Conservation (phyloP, 1,140 invertebrate species). For the Anthonomus grandis region DNA sequence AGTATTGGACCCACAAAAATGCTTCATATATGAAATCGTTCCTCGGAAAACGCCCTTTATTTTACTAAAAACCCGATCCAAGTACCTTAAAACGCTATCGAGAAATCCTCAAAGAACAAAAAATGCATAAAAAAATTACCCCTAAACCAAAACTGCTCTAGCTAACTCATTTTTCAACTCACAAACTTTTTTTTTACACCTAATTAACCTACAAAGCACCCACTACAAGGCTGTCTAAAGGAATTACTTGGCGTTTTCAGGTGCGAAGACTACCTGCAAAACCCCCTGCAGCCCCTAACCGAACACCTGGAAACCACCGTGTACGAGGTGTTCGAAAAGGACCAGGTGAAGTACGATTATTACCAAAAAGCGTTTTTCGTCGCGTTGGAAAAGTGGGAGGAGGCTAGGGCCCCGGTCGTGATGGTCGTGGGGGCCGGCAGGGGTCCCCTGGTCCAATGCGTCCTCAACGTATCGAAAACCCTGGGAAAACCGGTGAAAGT, state of each 20-base stretch:
- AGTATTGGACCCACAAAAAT: too few species aligned
- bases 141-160: too few species aligned
- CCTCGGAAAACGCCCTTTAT: too few species aligned
- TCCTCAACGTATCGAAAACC: constrained; percentile 71
- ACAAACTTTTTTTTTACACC: too few species aligned
- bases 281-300: constrained; percentile 86
- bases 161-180: too few species aligned
- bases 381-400: constrained; percentile 61
- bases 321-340: constrained; percentile 98
- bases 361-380: constrained; percentile 83
- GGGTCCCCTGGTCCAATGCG: constrained; percentile 86
- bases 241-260: constrained; percentile 51
- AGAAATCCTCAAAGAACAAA: too few species aligned
- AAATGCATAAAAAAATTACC: too few species aligned
- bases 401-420: constrained; percentile 56
- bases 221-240: neutral
- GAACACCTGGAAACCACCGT: constrained; percentile 95
- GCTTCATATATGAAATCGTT: too few species aligned
- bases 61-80: too few species aligned
- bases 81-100: too few species aligned
- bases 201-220: too few species aligned
- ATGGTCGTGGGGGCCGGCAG: constrained; percentile 95
- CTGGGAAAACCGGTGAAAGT: constrained; percentile 59
- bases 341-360: constrained; percentile 92
- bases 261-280: constrained; percentile 91